Percentiles rank a stretch among this genome's conserved stretches.
These are phyloP conservation scores for Scarus forsteni DNA, from an alignment of 2,797 vertebrate genomes.

Conservation along the genomic window DNA sequence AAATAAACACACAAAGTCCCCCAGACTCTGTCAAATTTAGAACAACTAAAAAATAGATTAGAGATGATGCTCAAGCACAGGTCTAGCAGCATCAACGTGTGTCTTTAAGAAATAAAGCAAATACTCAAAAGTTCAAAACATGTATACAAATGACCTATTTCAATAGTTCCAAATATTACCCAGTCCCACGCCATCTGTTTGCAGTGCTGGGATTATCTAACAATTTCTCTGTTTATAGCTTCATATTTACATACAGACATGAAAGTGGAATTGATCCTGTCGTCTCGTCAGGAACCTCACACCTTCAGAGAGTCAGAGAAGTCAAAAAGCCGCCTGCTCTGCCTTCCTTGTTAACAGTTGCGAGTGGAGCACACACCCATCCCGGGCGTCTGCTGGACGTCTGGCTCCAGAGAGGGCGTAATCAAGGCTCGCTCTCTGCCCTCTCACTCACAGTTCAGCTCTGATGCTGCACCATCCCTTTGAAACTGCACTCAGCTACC, in stretches of 20 bases:
- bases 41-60: no score
- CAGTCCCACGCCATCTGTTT: background rate
- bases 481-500: constrained; percentile 62
- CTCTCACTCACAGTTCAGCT: constrained; percentile 63
- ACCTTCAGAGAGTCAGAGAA: constrained; percentile 10
- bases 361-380: constrained; percentile 59
- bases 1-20: no score
- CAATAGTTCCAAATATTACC: no score
- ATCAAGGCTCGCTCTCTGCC: constrained; percentile 57
- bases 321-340: constrained; percentile 30
- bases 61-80: no score
- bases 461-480: constrained; percentile 56
- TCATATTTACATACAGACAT: background rate
- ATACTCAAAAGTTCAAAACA: no score
- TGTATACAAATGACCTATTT: no score
- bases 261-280: background rate
- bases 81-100: no score
- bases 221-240: background rate
- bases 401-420: constrained; percentile 67
- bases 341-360: constrained; percentile 44
- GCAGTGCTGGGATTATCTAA: background rate
- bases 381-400: constrained; percentile 57
- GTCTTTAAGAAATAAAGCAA: no score
- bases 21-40: no score
- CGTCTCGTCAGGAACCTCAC: background rate